Conservation (phyloP, 2,797 vertebrate species). For the Sebastolobus altivelis region DNA sequence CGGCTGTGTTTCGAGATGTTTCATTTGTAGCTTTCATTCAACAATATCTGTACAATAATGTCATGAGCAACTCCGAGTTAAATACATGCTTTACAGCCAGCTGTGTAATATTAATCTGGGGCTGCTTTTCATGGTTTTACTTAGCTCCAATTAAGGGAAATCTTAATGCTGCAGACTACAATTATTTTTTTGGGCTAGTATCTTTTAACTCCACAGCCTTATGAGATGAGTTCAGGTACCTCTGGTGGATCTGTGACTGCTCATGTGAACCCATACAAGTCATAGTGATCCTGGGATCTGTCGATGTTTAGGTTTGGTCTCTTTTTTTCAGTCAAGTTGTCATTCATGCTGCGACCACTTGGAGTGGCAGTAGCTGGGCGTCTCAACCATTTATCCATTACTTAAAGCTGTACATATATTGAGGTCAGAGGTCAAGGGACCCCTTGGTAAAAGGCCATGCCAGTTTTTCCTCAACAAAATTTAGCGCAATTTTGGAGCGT, state of each 20-base stretch:
- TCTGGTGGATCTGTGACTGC: neutral
- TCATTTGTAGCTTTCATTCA: slow-evolving; percentile 27
- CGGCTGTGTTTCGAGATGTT: slow-evolving; percentile 27
- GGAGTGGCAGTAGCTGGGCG: no score
- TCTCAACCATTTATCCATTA: no score
- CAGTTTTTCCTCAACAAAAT: no score
- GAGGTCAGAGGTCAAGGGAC: no score
- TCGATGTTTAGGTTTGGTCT: neutral
- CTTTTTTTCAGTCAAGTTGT: neutral
- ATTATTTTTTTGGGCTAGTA: neutral
- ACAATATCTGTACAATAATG: neutral
- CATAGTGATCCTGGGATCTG: neutral
- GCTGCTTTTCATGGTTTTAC: neutral
- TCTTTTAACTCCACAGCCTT: neutral
- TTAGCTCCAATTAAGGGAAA: neutral
- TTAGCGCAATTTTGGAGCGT: no score
- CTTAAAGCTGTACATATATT: no score
- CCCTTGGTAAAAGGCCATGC: no score
- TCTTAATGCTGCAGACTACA: neutral
- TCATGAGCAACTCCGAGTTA: neutral
- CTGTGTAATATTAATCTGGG: neutral
- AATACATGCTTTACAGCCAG: neutral
- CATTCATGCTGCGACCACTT: neutral
- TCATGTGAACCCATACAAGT: neutral
- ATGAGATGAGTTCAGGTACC: neutral